Evolutionary conservation across 2,888 invertebrate genomes (phyloP).

Genomic region (Branchipolynoe longqiensis): DNA sequence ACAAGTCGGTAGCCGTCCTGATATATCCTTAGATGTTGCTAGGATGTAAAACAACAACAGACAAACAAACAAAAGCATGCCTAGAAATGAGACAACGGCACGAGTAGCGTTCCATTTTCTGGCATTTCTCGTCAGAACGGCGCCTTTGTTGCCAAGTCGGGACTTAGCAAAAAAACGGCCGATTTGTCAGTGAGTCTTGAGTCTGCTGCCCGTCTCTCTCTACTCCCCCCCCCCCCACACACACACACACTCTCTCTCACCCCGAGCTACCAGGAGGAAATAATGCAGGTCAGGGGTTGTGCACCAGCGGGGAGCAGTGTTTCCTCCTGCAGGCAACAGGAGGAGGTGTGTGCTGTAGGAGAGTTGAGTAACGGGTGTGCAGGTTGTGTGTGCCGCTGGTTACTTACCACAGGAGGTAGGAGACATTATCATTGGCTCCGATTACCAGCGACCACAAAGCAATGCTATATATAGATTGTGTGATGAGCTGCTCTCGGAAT

Average conservation of each 20-base stretch:
- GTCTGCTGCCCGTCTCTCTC: no score
- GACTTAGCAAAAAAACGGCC: background rate
- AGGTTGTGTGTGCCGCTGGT: background rate
- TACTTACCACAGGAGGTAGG: background rate
- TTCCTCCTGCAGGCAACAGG: conserved; percentile 11
- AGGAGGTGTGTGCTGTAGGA: background rate
- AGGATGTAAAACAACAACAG: no score
- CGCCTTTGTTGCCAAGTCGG: conserved; percentile 33
- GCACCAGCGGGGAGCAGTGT: conserved; percentile 9
- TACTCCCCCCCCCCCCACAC: no score
- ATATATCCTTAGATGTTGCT: no score
- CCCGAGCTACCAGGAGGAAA: background rate
- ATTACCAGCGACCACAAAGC: conserved; percentile 49
- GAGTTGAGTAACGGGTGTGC: background rate
- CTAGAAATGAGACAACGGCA: conserved; percentile 52
- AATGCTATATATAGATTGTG: conserved; percentile 37
- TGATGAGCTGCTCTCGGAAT: no score
- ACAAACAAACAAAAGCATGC: no score
- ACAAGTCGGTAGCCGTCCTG: no score
- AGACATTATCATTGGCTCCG: conserved; percentile 54
- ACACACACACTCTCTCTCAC: background rate
- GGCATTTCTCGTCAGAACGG: conserved; percentile 17
- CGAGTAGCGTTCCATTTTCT: background rate
- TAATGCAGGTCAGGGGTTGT: conserved; percentile 53
- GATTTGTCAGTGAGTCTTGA: no score